Conservation (phyloP, 2,797 vertebrate species). For the Sorex maritimensis region DNA sequence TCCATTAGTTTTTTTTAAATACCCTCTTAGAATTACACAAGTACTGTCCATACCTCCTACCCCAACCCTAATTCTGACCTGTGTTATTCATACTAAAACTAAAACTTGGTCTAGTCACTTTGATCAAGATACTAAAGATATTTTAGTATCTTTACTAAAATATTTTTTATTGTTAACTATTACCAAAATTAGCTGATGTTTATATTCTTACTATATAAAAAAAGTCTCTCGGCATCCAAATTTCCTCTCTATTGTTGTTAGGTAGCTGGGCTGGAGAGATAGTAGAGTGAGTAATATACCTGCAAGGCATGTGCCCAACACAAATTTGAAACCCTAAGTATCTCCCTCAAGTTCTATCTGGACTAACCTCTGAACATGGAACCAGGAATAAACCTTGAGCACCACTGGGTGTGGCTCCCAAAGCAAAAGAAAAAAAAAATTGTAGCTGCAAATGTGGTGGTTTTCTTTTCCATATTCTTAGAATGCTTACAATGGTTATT, state of each 20-base stretch:
- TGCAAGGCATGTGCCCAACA: no score
- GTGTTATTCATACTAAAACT: conserved; percentile 19
- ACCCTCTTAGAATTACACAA: conserved; percentile 35
- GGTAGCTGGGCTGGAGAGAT: neutral
- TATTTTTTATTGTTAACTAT: conserved; percentile 40
- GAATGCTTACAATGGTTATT: neutral
- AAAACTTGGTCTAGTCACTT: neutral
- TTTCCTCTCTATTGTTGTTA: conserved; percentile 46
- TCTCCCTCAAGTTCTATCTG: no score
- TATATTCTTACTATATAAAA: neutral
- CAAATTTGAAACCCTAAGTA: no score
- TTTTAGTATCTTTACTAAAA: neutral
- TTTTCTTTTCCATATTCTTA: neutral
- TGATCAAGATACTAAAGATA: neutral
- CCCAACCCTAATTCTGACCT: neutral
- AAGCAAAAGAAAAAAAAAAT: no score
- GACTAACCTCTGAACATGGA: no score
- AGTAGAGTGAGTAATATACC: no score
- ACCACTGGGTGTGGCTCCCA: no score
- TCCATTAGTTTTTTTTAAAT: no score
- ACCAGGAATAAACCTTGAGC: no score
- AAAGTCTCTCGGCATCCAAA: neutral
- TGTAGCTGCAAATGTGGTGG: neutral
- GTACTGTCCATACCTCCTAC: neutral
- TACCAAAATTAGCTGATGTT: neutral